Conservation (phyloP, 2,888 invertebrate species). For the Mimumesa dahlbomi region DNA sequence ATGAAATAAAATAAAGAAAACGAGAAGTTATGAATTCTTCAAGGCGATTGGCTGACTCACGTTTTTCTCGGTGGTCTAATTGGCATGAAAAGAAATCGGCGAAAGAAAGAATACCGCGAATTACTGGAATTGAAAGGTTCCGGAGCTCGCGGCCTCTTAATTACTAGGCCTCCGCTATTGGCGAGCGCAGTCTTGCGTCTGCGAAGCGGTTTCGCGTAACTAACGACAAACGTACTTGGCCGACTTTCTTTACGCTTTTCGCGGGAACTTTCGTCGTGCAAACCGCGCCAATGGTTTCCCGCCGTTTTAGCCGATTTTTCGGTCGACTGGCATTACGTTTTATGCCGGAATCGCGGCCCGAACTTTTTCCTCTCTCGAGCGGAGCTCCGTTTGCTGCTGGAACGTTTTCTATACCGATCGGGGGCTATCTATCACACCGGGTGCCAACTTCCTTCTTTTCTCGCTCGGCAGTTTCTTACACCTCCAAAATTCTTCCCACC, state of each 20-base stretch:
- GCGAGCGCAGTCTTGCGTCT: constrained; percentile 46
- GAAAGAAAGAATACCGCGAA: constrained; percentile 37
- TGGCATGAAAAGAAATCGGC: constrained; percentile 56
- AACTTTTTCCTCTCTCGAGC: not conserved
- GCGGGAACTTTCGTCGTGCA: constrained; percentile 32
- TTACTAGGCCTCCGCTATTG: constrained; percentile 51
- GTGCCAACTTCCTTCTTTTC: too few species aligned
- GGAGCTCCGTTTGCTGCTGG: not conserved
- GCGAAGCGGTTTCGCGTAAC: constrained; percentile 30
- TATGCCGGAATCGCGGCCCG: not conserved
- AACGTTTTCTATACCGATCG: not conserved
- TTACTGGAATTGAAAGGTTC: constrained; percentile 50
- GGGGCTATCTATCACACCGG: not conserved
- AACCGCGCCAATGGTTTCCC: not conserved
- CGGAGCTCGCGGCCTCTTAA: constrained; percentile 46
- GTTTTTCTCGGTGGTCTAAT: constrained; percentile 29
- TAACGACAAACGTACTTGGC: constrained; percentile 59
- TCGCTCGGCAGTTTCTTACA: too few species aligned
- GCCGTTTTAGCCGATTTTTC: constrained; percentile 12
- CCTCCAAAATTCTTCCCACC: too few species aligned
- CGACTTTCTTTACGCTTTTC: constrained; percentile 46
- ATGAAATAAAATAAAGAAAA: constrained; percentile 2
- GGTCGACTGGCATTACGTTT: not conserved
- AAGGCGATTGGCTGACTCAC: constrained; percentile 17
- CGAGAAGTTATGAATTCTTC: constrained; percentile 21